Percentiles rank a stretch among this genome's conserved stretches.
These are phyloP conservation scores for Papilio polyxenes DNA, from an alignment of 1,140 invertebrate species.

Conservation along the genomic window DNA sequence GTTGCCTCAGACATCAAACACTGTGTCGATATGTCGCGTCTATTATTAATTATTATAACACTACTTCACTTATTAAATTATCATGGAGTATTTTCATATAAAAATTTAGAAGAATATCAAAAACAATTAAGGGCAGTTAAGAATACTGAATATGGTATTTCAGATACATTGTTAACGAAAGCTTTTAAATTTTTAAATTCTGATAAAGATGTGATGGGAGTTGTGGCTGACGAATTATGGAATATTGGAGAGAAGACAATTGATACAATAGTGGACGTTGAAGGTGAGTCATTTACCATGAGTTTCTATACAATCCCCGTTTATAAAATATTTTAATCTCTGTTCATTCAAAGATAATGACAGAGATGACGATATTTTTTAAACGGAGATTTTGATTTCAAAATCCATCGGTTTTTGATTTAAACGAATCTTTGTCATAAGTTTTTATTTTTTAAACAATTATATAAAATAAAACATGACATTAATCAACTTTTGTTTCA, in stretches of 20 bases:
- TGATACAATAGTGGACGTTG: slow-evolving; percentile 23
- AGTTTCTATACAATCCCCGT: too few species aligned
- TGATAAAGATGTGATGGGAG: slow-evolving; percentile 22
- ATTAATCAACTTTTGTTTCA: too few species aligned
- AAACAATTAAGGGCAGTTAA: slow-evolving; percentile 13
- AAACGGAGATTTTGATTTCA: too few species aligned
- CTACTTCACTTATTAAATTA: neutral
- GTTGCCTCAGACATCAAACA: neutral
- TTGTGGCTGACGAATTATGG: slow-evolving; percentile 22
- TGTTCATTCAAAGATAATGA: too few species aligned
- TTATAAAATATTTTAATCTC: too few species aligned
- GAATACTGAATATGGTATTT: slow-evolving; percentile 2
- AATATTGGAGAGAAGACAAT: slow-evolving; percentile 28
- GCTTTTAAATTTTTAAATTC: slow-evolving; percentile 30
- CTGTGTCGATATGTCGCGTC: neutral
- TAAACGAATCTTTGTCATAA: too few species aligned
- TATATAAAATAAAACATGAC: too few species aligned
- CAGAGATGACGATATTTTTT: too few species aligned
- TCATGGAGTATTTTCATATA: slow-evolving; percentile 3
- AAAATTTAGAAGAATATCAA: slow-evolving; percentile 24
- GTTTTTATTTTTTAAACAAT: too few species aligned
- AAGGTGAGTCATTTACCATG: neutral
- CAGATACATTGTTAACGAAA: slow-evolving; percentile 25
- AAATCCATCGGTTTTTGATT: too few species aligned
- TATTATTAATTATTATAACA: neutral